These are phyloP conservation scores for Heliocidaris erythrogramma DNA, from an alignment of 35 echinoderm and acorn worm species.

Conservation along the genomic window DNA sequence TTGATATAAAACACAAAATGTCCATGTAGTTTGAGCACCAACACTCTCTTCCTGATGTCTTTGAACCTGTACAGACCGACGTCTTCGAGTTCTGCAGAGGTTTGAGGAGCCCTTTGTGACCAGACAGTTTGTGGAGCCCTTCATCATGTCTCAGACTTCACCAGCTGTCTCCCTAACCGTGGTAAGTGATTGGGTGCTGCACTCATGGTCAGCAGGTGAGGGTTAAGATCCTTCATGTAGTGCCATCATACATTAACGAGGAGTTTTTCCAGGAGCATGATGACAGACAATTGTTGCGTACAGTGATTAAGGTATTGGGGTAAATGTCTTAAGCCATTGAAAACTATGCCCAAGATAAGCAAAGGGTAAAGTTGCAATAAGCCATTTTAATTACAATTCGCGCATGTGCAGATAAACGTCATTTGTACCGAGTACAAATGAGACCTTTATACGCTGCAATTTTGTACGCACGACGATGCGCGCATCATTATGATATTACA, in stretches of 20 bases:
- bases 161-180: background rate
- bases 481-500: too few species aligned
- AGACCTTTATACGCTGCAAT: too few species aligned
- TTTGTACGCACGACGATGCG: too few species aligned
- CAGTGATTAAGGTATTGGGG: too few species aligned
- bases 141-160: conserved; percentile 21
- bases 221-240: background rate
- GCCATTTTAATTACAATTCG: too few species aligned
- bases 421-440: too few species aligned
- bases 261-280: background rate
- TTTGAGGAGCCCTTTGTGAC: background rate
- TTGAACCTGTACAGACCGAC: background rate
- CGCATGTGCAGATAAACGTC: too few species aligned
- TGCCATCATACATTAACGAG: background rate
- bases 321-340: too few species aligned
- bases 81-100: conserved; percentile 40
- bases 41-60: background rate
- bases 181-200: background rate
- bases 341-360: too few species aligned
- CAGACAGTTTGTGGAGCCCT: conserved; percentile 4
- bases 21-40: background rate
- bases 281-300: too few species aligned
- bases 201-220: background rate
- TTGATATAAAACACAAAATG: too few species aligned
- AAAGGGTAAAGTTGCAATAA: too few species aligned